These are phyloP conservation scores for Coelopa pilipes DNA, from an alignment of 2,888 invertebrate genomes.

Conservation along the genomic window DNA sequence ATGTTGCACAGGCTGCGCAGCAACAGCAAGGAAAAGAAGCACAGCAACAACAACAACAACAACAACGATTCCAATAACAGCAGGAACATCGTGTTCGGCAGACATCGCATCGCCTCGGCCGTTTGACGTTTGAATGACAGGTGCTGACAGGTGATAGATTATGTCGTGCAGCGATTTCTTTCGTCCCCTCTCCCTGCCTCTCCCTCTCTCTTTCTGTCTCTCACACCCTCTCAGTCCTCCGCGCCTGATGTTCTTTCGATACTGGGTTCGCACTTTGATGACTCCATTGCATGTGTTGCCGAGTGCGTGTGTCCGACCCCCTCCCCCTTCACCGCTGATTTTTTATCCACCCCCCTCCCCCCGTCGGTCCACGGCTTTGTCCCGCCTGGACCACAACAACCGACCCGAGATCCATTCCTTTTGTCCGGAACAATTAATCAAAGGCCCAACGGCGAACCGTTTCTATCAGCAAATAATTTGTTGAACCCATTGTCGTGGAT, in stretches of 20 bases:
- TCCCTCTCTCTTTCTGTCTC: background rate
- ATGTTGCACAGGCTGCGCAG: constrained; percentile 23
- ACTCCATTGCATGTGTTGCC: constrained; percentile 33
- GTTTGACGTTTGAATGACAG: constrained; percentile 64
- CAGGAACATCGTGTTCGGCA: background rate
- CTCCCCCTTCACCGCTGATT: background rate
- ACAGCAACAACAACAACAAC: too few relatives aligned
- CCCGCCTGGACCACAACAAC: constrained; percentile 28
- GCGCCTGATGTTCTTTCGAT: too few relatives aligned
- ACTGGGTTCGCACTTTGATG: constrained; percentile 12
- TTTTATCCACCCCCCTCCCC: too few relatives aligned
- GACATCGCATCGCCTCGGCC: constrained; percentile 25
- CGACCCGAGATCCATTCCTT: constrained; percentile 8
- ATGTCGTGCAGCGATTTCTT: constrained; percentile 41
- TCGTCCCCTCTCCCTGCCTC: background rate
- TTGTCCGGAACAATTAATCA: constrained; percentile 22
- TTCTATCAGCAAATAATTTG: constrained; percentile 29
- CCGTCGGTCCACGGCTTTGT: background rate
- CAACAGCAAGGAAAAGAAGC: background rate
- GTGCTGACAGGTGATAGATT: constrained; percentile 67
- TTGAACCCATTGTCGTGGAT: background rate
- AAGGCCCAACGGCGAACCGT: background rate
- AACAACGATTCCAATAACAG: background rate
- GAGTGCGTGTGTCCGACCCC: constrained; percentile 2
- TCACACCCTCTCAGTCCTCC: too few relatives aligned